phyloP scores from a whole-genome alignment of 1,140 invertebrate genomes.

The Cyphomyrmex costatus region DNA sequence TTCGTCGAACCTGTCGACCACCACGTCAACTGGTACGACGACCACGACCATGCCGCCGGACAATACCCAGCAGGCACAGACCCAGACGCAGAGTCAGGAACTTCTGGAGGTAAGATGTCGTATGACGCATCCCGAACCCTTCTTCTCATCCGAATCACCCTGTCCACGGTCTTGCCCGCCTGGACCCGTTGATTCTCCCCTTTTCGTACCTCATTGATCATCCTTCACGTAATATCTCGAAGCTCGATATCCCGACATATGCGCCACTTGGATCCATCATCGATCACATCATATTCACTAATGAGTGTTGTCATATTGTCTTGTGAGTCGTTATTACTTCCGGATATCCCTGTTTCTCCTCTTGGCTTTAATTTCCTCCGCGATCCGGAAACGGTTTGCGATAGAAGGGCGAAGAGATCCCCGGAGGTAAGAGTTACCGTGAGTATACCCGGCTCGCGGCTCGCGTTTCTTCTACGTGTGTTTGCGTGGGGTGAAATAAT shows the following conservation, averaged over 20 bases:
- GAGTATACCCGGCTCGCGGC: slow-evolving; percentile 20
- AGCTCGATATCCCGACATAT: slow-evolving; percentile 51
- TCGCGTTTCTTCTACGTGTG: slow-evolving; percentile 33
- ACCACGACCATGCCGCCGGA: slow-evolving; percentile 72
- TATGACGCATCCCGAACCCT: slow-evolving; percentile 70
- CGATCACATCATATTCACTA: slow-evolving; percentile 71
- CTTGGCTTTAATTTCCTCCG: slow-evolving; percentile 12
- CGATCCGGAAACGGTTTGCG: slow-evolving; percentile 29
- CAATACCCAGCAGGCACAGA: slow-evolving; percentile 83
- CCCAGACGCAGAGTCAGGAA: slow-evolving; percentile 85
- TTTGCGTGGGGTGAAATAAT: slow-evolving; percentile 31
- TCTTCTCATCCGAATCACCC: slow-evolving; percentile 3
- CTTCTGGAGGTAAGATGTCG: slow-evolving; percentile 86
- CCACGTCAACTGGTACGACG: slow-evolving; percentile 74
- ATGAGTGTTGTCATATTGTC: slow-evolving; percentile 69
- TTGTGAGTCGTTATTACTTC: slow-evolving; percentile 63
- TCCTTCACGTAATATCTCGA: slow-evolving; percentile 51
- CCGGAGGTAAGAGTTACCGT: slow-evolving; percentile 53
- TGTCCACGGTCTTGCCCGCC: slow-evolving; percentile 17
- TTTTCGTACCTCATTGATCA: neutral
- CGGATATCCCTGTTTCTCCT: slow-evolving; percentile 21
- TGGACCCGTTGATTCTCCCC: slow-evolving; percentile 3
- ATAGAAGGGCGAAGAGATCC: slow-evolving; percentile 55
- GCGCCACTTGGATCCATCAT: slow-evolving; percentile 67
- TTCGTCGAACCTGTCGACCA: slow-evolving; percentile 56